phyloP scores from a whole-genome alignment of 2,797 vertebrate species.

The Megaceryle alcyon region DNA sequence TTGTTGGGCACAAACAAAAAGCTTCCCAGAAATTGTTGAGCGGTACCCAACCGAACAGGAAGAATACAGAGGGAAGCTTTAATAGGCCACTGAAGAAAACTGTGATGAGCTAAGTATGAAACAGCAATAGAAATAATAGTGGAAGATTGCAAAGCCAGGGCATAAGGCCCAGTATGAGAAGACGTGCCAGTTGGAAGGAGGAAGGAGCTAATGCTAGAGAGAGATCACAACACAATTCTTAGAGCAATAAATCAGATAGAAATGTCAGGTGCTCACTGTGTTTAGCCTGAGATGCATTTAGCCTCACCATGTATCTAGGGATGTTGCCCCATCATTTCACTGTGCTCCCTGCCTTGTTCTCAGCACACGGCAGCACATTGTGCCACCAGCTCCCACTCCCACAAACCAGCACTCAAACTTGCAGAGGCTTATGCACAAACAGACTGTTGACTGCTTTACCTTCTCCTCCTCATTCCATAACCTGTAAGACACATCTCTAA shows the following conservation, averaged over 20 bases:
- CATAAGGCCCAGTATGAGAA: neutral
- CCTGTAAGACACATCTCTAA: neutral
- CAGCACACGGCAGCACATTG: neutral
- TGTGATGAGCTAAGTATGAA: slow-evolving; percentile 47
- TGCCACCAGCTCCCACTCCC: neutral
- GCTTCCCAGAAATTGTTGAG: slow-evolving; percentile 9
- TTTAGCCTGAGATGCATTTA: neutral
- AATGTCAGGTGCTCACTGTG: neutral
- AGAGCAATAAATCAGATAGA: neutral
- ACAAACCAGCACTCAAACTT: neutral
- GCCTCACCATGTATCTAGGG: neutral
- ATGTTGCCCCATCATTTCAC: neutral
- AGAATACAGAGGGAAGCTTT: slow-evolving; percentile 38
- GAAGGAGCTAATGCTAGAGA: neutral
- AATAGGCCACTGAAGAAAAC: slow-evolving; percentile 49
- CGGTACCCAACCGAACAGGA: slow-evolving; percentile 13
- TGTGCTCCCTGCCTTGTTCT: neutral
- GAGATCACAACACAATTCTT: neutral
- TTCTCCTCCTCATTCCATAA: neutral
- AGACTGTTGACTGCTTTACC: neutral
- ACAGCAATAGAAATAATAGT: neutral
- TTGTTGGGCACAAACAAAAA: slow-evolving; percentile 30
- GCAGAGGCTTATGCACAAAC: neutral
- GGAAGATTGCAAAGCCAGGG: neutral
- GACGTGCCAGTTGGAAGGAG: slow-evolving; percentile 15